Evolutionary conservation across 1,140 invertebrate species (phyloP).

Genomic region (Cherax destructor): DNA sequence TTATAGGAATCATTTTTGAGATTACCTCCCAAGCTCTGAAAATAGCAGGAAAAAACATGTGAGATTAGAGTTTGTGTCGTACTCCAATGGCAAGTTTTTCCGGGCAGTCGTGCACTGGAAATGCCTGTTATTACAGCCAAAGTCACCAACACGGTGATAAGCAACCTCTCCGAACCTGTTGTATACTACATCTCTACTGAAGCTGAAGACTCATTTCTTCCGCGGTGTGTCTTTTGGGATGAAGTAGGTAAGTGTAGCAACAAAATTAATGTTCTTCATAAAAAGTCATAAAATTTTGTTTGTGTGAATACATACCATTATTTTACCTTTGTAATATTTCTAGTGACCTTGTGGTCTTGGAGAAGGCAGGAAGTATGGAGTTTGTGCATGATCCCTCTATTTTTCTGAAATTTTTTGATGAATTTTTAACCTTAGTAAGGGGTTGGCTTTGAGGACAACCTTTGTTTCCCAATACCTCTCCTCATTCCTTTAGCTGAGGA

Average conservation of each 20-base stretch:
- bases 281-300: too few relatives aligned
- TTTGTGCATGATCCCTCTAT: too few relatives aligned
- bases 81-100: slow-evolving; percentile 57
- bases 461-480: too few relatives aligned
- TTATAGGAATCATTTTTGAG: neutral
- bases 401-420: too few relatives aligned
- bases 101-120: neutral
- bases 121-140: slow-evolving; percentile 44
- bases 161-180: slow-evolving; percentile 75
- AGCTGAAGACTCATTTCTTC: slow-evolving; percentile 71
- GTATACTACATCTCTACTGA: slow-evolving; percentile 74
- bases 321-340: too few relatives aligned
- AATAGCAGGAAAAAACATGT: slow-evolving; percentile 35
- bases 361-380: too few relatives aligned
- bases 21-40: slow-evolving; percentile 30
- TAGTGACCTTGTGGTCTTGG: too few relatives aligned
- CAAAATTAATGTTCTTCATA: too few relatives aligned
- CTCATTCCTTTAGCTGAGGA: too few relatives aligned
- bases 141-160: slow-evolving; percentile 42
- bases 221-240: slow-evolving; percentile 77
- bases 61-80: slow-evolving; percentile 54
- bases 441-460: too few relatives aligned
- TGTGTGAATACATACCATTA: too few relatives aligned
- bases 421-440: too few relatives aligned
- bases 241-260: slow-evolving; percentile 73